Percentiles rank a stretch among this genome's conserved stretches.
Evolutionary conservation across 1,140 invertebrate species (phyloP).

Genomic region (Brachystomella parvula): DNA sequence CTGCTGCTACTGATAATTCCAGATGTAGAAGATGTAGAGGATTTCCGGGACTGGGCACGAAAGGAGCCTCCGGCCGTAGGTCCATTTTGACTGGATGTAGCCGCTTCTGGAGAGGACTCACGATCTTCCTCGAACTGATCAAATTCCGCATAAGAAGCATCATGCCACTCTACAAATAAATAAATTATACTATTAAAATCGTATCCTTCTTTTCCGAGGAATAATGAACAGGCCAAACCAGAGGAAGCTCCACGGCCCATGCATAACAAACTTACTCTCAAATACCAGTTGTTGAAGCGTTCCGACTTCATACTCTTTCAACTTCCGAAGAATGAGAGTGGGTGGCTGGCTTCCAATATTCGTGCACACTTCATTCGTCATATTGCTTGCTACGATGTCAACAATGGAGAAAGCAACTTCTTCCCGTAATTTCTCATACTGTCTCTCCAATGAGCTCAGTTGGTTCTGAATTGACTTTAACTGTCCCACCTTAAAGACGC

Average conservation of each 20-base stretch:
- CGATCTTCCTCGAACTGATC: not conserved
- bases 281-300: conserved; percentile 25
- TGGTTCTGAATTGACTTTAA: conserved; percentile 16
- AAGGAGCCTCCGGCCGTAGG: not conserved
- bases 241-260: too few relatives aligned
- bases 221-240: too few relatives aligned
- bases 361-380: not conserved
- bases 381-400: conserved; percentile 19
- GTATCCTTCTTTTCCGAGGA: too few relatives aligned
- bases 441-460: conserved; percentile 14
- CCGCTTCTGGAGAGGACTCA: not conserved
- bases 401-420: conserved; percentile 29
- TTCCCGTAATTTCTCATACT: conserved; percentile 24
- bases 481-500: conserved; percentile 23
- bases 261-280: conserved; percentile 22
- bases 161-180: conserved; percentile 2
- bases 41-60: not conserved
- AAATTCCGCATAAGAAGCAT: not conserved
- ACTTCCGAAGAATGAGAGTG: not conserved
- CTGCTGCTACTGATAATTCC: not conserved
- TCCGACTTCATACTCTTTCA: conserved; percentile 17
- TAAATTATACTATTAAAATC: too few relatives aligned
- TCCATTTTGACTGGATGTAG: not conserved
- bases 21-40: not conserved
- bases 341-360: conserved; percentile 10